Evolutionary conservation across 2,797 vertebrate species (phyloP).

Genomic region (Manis crassicaudata): DNA sequence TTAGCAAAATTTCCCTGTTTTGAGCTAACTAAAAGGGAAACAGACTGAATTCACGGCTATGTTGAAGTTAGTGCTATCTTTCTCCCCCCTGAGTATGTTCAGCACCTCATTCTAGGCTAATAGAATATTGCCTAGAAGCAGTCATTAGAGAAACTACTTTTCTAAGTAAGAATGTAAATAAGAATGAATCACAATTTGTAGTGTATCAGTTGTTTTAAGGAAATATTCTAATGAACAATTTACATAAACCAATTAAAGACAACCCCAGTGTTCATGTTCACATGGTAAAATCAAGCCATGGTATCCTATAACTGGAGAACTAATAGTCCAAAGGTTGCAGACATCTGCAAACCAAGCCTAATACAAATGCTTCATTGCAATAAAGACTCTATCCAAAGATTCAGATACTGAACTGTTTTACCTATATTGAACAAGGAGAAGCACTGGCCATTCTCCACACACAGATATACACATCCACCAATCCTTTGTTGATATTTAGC

Average conservation of each 20-base stretch:
- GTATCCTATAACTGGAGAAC: constrained; percentile 11
- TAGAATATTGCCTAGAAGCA: constrained; percentile 71
- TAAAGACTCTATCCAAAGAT: background rate
- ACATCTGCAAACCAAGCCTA: background rate
- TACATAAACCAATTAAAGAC: constrained; percentile 68
- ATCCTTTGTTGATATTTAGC: background rate
- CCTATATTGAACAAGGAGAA: background rate
- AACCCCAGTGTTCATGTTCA: constrained; percentile 35
- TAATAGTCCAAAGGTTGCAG: constrained; percentile 45
- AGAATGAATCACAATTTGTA: constrained; percentile 60
- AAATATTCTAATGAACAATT: constrained; percentile 61
- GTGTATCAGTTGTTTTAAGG: constrained; percentile 59
- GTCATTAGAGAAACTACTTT: constrained; percentile 63
- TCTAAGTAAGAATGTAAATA: constrained; percentile 68
- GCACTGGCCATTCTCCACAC: background rate
- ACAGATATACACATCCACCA: background rate
- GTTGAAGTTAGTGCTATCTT: constrained; percentile 19
- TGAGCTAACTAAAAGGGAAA: constrained; percentile 43
- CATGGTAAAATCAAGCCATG: constrained; percentile 49
- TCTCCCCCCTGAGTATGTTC: background rate
- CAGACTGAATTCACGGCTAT: constrained; percentile 13
- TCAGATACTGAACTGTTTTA: background rate
- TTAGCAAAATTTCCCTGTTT: background rate
- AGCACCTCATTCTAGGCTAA: constrained; percentile 45
- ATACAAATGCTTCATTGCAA: background rate